phyloP scores from a whole-genome alignment of 2,888 invertebrate species.

The Hipparchia sbordonii region DNA sequence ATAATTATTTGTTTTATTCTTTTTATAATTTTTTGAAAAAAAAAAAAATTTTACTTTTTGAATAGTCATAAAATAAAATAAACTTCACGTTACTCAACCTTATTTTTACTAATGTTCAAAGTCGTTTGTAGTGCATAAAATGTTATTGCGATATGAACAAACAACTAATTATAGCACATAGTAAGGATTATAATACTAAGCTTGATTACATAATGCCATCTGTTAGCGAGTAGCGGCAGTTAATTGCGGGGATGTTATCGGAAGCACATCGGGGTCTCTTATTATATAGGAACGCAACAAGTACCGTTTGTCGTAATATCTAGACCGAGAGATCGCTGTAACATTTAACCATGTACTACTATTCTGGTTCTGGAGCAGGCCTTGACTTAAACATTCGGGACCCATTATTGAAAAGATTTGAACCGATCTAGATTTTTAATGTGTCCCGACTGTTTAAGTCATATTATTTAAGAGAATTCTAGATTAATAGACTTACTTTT shows the following conservation, averaged over 20 bases:
- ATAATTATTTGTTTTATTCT: not conserved
- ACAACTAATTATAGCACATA: no score
- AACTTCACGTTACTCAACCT: not conserved
- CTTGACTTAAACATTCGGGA: no score
- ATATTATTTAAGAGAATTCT: no score
- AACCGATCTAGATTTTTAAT: no score
- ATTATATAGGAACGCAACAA: constrained; percentile 35
- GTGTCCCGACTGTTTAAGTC: no score
- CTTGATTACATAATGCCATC: constrained; percentile 54
- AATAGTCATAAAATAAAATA: no score
- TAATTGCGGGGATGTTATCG: constrained; percentile 48
- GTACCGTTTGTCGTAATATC: constrained; percentile 34
- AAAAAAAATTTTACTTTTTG: no score
- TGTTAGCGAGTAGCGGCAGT: constrained; percentile 52
- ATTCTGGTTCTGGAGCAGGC: no score
- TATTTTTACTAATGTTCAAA: not conserved
- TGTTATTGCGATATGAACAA: no score
- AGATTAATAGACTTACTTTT: no score
- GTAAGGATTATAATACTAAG: not conserved
- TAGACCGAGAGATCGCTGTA: not conserved
- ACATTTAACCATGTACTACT: not conserved
- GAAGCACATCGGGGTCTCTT: constrained; percentile 42
- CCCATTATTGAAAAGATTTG: no score
- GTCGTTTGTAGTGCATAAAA: not conserved
- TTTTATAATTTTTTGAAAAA: no score